A percentile compares a stretch with the other conserved stretches of the same genome.
These are phyloP conservation scores for Australoheros scitulus DNA, from an alignment of 2,113 vertebrate genomes.

Conservation along the genomic window DNA sequence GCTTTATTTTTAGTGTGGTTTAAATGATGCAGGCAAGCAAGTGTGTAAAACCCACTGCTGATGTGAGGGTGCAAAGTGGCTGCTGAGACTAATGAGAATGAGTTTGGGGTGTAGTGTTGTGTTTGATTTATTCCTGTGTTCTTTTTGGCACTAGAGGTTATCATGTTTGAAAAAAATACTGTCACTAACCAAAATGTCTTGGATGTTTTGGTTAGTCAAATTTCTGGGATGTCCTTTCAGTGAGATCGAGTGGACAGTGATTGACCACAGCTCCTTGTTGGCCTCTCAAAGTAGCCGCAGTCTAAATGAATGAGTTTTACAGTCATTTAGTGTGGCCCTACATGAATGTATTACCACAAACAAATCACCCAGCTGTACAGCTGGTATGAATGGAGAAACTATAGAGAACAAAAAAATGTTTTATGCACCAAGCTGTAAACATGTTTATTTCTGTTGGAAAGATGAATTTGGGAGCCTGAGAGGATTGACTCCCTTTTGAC, in stretches of 20 bases:
- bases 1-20: neutral
- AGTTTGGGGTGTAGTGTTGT: neutral
- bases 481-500: neutral
- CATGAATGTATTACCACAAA: too few relatives aligned
- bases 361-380: too few relatives aligned
- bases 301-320: neutral
- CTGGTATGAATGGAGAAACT: neutral
- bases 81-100: neutral
- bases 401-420: neutral
- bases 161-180: neutral
- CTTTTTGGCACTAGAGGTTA: neutral
- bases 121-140: neutral
- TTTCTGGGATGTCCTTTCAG: neutral
- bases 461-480: neutral
- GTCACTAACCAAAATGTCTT: neutral
- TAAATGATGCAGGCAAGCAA: slow-evolving; percentile 16
- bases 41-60: slow-evolving; percentile 7
- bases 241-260: neutral
- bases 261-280: neutral
- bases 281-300: neutral
- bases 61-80: slow-evolving; percentile 50
- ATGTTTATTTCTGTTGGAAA: neutral
- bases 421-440: neutral
- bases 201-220: neutral
- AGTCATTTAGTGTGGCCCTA: neutral